Evolutionary conservation across 1,140 invertebrate genomes (phyloP), one percentile per base, ranked within the genome.

Genomic region (Maniola jurtina): DNA sequence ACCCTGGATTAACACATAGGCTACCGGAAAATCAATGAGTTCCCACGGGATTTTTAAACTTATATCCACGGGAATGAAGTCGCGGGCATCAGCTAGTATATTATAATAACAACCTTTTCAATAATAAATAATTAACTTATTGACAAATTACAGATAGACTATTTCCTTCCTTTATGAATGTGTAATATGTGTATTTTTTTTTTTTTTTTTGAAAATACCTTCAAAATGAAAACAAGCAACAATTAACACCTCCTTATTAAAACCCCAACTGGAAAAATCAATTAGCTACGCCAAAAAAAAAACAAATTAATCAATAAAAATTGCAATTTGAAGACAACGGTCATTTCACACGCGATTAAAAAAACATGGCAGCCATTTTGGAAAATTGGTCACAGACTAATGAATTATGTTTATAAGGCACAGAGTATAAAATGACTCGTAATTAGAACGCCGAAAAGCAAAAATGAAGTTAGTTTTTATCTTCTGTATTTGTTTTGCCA

Each of bases 341-440:
- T 34, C 6, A 15, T 40, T 66, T 58, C 64, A 60, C 16, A 54
- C 16, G 25, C 40, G 50, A 60, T 66, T 60, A 42, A 60, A 38
- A 9, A 64, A 47, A 55, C 62, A 64, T 35, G 45, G 52, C 14
- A 10, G 59, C 57, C 50, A 67, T 67, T 56, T 67, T 56, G 59
- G 38, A 34, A 56, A 36, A 67, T 67, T 67, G 35, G 40, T 61
- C 59, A 67, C 65, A 67, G 52, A 33, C 8, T 16, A 62, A 33
- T 16, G 8, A 61, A 33, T 61, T 36, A 16, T 16, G 8, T 45
- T 42, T 67, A 67, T 48, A 67, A 55, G 34, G 10, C 52, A n/a
- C 11, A 34, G 33, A 62, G 59, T 16, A 47, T 36, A 25, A 5
- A 34, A 38, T 25, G 14, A 6, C 13, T 14, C 40, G 54, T 48